phyloP scores from a whole-genome alignment of 2,113 vertebrate genomes.

The Psittacus erithacus region DNA sequence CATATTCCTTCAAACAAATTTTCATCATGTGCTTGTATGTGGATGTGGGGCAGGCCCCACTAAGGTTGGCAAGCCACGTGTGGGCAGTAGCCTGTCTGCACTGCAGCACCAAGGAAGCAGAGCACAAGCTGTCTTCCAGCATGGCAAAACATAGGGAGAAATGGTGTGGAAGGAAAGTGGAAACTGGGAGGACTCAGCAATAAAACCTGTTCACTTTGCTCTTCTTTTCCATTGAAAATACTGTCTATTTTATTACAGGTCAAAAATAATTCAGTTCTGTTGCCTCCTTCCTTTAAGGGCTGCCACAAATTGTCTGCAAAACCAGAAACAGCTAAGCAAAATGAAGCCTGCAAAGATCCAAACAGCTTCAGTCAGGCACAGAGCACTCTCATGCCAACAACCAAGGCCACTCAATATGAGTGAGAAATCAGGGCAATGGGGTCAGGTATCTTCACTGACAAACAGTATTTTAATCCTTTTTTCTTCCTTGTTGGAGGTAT shows the following conservation, averaged over 20 bases:
- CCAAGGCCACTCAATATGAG: background rate
- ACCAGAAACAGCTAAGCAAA: background rate
- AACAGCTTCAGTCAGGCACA: background rate
- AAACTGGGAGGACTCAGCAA: background rate
- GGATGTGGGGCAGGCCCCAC: background rate
- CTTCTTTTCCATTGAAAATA: background rate
- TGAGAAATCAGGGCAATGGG: background rate
- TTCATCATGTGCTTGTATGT: fast-evolving
- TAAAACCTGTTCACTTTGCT: background rate
- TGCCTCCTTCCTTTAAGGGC: background rate
- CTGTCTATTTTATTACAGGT: background rate
- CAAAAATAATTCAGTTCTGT: background rate
- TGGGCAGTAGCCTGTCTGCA: background rate
- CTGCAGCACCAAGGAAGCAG: background rate
- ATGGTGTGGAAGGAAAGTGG: background rate
- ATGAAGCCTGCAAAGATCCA: background rate
- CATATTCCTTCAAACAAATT: background rate
- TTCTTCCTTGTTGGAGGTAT: background rate
- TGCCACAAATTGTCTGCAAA: fast-evolving
- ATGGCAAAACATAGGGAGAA: background rate
- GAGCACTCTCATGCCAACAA: background rate
- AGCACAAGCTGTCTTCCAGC: background rate
- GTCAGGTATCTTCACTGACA: background rate
- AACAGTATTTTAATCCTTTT: background rate
- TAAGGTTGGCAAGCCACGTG: background rate